Evolutionary conservation across 2,797 vertebrate genomes (phyloP).

Genomic region (Characodon lateralis): DNA sequence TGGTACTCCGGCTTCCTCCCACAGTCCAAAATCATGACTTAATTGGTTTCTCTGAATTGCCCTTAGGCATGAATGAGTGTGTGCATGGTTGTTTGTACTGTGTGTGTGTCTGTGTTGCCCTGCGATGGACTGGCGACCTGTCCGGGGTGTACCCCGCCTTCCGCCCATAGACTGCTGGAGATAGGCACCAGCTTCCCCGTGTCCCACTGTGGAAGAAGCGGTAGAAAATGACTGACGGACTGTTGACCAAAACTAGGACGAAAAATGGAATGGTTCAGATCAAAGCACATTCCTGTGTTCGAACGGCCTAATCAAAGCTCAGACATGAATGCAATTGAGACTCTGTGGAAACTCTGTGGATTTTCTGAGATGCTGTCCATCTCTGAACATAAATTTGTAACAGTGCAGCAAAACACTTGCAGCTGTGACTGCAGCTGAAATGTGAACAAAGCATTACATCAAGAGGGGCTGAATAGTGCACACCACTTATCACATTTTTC

Average conservation of each 20-base stretch:
- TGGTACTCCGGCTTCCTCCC: too few relatives aligned
- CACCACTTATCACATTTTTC: not conserved
- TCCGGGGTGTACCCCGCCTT: too few relatives aligned
- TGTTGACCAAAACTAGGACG: not conserved
- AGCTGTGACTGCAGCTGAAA: not conserved
- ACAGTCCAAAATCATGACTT: too few relatives aligned
- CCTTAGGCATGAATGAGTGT: too few relatives aligned
- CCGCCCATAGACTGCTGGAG: too few relatives aligned
- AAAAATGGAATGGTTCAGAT: not conserved
- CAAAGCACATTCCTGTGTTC: not conserved
- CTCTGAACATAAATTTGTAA: not conserved
- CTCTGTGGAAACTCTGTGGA: not conserved
- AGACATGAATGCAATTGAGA: not conserved
- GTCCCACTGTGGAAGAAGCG: too few relatives aligned
- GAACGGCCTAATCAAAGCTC: not conserved
- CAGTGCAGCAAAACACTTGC: not conserved
- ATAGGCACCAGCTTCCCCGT: too few relatives aligned
- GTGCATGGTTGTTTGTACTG: too few relatives aligned
- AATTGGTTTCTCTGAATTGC: too few relatives aligned
- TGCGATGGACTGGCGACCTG: too few relatives aligned
- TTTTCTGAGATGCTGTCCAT: not conserved
- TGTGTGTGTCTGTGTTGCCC: too few relatives aligned
- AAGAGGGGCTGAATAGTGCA: not conserved
- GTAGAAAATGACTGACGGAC: too few relatives aligned
- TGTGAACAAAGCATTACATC: not conserved